A percentile compares a stretch with the other conserved stretches of the same genome.
Conservation (phyloP, 1,140 invertebrate genomes). For the Saccostrea cuccullata region DNA sequence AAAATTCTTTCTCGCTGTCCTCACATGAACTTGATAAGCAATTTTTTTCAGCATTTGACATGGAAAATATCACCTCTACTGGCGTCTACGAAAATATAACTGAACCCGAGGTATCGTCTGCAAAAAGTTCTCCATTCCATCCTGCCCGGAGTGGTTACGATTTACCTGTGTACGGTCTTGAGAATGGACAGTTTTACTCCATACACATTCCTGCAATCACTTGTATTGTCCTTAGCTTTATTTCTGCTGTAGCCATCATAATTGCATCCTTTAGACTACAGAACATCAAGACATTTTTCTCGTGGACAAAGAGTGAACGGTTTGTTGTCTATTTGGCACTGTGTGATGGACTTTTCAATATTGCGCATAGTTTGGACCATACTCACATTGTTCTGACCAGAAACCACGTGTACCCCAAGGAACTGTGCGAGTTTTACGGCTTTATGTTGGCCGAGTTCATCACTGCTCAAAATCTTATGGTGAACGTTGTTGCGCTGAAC, state of each 20-base stretch:
- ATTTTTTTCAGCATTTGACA: background rate
- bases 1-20: conserved; percentile 8
- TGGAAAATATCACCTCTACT: conserved; percentile 21
- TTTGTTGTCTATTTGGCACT: conserved; percentile 51
- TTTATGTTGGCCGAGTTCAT: conserved; percentile 54
- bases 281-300: conserved; percentile 36
- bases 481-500: conserved; percentile 52
- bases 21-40: background rate
- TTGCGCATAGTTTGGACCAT: conserved; percentile 51
- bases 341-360: conserved; percentile 51
- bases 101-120: background rate
- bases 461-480: conserved; percentile 51
- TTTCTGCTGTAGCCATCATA: conserved; percentile 31
- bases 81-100: background rate
- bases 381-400: conserved; percentile 53
- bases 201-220: conserved; percentile 50
- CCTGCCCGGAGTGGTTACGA: conserved; percentile 43
- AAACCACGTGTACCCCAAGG: conserved; percentile 43
- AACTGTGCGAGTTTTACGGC: conserved; percentile 50
- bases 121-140: background rate
- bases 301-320: conserved; percentile 51
- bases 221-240: conserved; percentile 42
- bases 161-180: conserved; percentile 49
- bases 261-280: conserved; percentile 30
- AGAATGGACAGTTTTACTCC: conserved; percentile 38